phyloP scores from a whole-genome alignment of 2,888 invertebrate species.

The Nephrocerus scutellatus region DNA sequence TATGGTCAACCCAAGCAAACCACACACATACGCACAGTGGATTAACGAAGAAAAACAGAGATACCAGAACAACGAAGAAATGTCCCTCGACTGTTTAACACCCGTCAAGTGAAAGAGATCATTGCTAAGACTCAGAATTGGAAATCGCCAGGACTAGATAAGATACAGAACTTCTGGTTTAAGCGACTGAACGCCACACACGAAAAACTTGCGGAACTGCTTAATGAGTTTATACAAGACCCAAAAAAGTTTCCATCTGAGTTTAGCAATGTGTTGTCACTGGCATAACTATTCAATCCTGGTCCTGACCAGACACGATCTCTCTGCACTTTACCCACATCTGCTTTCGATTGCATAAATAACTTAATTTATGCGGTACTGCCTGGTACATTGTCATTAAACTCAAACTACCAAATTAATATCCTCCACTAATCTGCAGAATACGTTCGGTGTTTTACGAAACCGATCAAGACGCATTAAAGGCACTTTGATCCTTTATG shows the following conservation, averaged over 20 bases:
- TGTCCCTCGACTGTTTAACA: not conserved
- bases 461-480: no score
- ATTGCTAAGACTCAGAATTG: conserved; percentile 1
- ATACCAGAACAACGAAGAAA: not conserved
- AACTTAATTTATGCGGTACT: no score
- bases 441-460: no score
- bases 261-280: not conserved
- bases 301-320: no score
- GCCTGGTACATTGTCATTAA: no score
- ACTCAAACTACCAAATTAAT: no score
- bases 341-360: no score
- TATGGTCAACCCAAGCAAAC: not conserved
- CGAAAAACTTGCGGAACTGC: not conserved
- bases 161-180: conserved; percentile 2
- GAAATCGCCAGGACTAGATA: conserved; percentile 4
- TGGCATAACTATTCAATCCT: no score
- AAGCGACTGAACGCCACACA: not conserved
- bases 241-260: not conserved
- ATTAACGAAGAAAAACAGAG: not conserved
- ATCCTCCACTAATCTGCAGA: no score
- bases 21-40: not conserved
- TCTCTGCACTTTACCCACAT: no score
- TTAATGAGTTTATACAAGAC: conserved; percentile 1
- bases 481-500: no score
- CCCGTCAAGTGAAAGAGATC: not conserved